Evolutionary conservation across 2,113 vertebrate species (phyloP), one percentile per base, ranked within the genome.

Genomic region (Acanthisitta chloris): DNA sequence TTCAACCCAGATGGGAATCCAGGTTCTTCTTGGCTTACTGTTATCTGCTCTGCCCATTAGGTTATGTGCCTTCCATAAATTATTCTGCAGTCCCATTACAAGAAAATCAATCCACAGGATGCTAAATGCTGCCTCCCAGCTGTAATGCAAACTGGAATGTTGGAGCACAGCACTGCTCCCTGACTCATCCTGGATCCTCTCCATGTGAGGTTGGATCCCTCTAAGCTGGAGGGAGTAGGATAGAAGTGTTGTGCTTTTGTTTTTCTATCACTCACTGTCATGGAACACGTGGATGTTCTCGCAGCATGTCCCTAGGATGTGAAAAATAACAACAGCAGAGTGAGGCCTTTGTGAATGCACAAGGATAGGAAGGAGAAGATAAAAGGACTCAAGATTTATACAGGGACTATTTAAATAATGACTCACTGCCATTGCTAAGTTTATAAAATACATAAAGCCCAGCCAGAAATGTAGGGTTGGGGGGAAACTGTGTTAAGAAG

Each of bases 121-220:
- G 82, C 77, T 95, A 82, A 94, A 85, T 57, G 72, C 51, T 92
- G 69, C 91, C 69, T 94, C 88, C 73, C 94, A 91, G 92, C 86
- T 95, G 84, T 87, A 96, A 93, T 2, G 21, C 94, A 96, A 94
- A 90, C 62, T 95, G 92, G 94, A 96, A 95, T 96, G 93, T 95
- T 96, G 96, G 94, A 96, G 33, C 43, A 81, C 40, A 74, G 67
- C 7, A 2, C 80, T 81, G 76, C 72, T 92, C 71, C 81, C 95
- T 97, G 95, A 95, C 90, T 96, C 95, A 94, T 95, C 66, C 88
- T 96, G 95, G 94, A 96, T 91, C 49, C 58, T 24, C 82, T 97
- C 90, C 90, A 96, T 71, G 38, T 91, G 90, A 94, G 38, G 86
- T 9, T 92, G 61, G 90, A 92, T 86, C 51, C 52, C 36, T 86